Evolutionary conservation across 2,797 vertebrate species (phyloP).

Genomic region (Coreius guichenoti): DNA sequence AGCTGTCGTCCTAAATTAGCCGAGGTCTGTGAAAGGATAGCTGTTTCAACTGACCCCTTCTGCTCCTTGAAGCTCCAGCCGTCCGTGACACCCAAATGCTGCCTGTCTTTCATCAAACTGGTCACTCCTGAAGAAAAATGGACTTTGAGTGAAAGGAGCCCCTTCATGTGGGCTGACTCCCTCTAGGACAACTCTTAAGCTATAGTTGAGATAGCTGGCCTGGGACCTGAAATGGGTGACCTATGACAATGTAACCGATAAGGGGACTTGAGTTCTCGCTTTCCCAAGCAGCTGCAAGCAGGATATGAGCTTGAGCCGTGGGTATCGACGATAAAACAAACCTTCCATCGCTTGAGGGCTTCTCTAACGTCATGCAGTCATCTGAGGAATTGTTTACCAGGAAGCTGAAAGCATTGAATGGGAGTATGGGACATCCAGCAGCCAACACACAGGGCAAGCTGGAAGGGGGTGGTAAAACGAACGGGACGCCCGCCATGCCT

Average conservation of each 20-base stretch:
- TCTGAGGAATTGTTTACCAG: constrained; percentile 92
- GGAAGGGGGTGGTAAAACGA: constrained; percentile 85
- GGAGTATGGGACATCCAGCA: constrained; percentile 85
- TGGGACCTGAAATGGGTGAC: constrained; percentile 64
- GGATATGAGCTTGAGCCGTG: constrained; percentile 87
- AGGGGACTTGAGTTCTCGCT: constrained; percentile 68
- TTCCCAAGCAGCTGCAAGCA: constrained; percentile 68
- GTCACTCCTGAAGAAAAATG: constrained; percentile 71
- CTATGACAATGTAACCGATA: constrained; percentile 77
- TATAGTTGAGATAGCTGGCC: constrained; percentile 21
- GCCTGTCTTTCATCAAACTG: constrained; percentile 63
- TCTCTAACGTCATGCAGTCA: constrained; percentile 89
- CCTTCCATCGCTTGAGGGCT: constrained; percentile 80
- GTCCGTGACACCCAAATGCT: constrained; percentile 73
- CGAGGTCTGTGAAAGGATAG: constrained; percentile 71
- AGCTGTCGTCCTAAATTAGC: constrained; percentile 70
- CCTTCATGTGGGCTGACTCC: constrained; percentile 68
- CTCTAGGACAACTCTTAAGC: constrained; percentile 47
- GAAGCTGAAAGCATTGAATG: constrained; percentile 92
- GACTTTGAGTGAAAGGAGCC: constrained; percentile 66
- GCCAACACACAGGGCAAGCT: constrained; percentile 79
- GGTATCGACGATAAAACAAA: constrained; percentile 84
- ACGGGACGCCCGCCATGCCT: constrained; percentile 90
- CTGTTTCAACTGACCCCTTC: constrained; percentile 63
- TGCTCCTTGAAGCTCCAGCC: constrained; percentile 59